Percentiles rank a stretch among this genome's conserved stretches.
Conservation (phyloP, 1,140 invertebrate genomes). For the Matsumurasca onukii region DNA sequence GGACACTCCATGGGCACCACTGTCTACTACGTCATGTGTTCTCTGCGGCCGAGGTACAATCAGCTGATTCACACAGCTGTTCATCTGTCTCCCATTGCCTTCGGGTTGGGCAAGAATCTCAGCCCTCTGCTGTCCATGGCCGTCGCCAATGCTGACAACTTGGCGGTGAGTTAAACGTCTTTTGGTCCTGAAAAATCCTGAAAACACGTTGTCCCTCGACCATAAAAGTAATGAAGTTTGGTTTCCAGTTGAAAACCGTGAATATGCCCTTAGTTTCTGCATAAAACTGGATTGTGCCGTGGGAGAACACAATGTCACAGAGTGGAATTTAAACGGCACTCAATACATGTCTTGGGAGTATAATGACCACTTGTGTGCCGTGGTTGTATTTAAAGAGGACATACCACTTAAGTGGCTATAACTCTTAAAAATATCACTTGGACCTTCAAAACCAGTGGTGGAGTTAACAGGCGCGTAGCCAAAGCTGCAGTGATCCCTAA, state of each 20-base stretch:
- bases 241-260: not conserved
- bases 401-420: too few relatives aligned
- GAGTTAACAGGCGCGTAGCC: too few relatives aligned
- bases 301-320: too few relatives aligned
- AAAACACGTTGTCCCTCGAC: not conserved
- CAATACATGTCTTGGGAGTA: not conserved
- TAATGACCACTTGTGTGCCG: too few relatives aligned
- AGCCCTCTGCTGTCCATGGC: not conserved
- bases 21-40: constrained; percentile 54
- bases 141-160: not conserved
- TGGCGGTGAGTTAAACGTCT: not conserved
- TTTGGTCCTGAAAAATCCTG: not conserved
- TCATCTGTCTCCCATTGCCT: constrained; percentile 18
- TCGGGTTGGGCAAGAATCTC: not conserved
- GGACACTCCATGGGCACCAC: constrained; percentile 68
- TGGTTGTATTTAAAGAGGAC: too few relatives aligned
- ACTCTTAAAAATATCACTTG: too few relatives aligned
- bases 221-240: not conserved
- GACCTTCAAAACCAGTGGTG: too few relatives aligned
- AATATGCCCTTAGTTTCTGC: not conserved
- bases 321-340: not conserved
- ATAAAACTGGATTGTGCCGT: too few relatives aligned
- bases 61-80: constrained; percentile 1
- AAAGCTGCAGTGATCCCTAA: too few relatives aligned
- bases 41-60: constrained; percentile 52